Base-by-base conservation (phyloP, 2,888 invertebrate species). In the Odiellus spinosus region DNA sequence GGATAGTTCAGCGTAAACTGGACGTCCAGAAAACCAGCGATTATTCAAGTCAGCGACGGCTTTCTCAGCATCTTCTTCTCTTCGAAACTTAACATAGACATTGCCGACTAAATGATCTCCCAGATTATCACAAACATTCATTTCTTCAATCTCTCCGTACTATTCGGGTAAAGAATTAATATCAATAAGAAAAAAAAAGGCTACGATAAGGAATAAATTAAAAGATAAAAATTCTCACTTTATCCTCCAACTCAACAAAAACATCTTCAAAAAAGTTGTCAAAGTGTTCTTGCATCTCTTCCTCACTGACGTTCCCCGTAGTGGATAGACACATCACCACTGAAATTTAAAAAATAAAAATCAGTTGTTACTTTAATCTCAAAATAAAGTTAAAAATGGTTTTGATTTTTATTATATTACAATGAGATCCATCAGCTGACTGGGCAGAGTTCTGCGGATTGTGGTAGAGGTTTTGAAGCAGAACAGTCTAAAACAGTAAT, bases 181-280 rank as follows among this genome's bases (percentile, higher is more conserved):
- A 15, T 46, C 17, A 17, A 21, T 26, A 38, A 19, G 21, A 2
- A 44, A 8, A 11, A 14, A 12, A 33, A 18, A 3, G 14, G 33
- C 34, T 33, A 39, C n/a, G 32, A 15, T 12, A 42, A n/a, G 45
- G 47, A 42, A 45, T 2, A 38, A 18, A 41, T 20, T n/a, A 44
- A 12, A 51, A 12, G 12, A 36, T 17, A 36, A 36, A 36, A 36
- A 6, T 36, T 46, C 57, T 58, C 65, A 73, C 73, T 68, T 95
- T 95, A 63, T 93, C 91, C 68, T 96, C 95, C 63, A 95, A 85
- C 67, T 98, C 96, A 1, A 91, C 88, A 72, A 96, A 98, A 2
- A 98, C 93, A 71, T 98, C 96, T 71, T 98, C 96, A 67, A 96
- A 98, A 70, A 98, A 96, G 63, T 96, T 95, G 64, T 98, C 96